These are phyloP conservation scores for Dysmachus trigonus DNA, from an alignment of 2,888 invertebrate genomes.

Conservation along the genomic window DNA sequence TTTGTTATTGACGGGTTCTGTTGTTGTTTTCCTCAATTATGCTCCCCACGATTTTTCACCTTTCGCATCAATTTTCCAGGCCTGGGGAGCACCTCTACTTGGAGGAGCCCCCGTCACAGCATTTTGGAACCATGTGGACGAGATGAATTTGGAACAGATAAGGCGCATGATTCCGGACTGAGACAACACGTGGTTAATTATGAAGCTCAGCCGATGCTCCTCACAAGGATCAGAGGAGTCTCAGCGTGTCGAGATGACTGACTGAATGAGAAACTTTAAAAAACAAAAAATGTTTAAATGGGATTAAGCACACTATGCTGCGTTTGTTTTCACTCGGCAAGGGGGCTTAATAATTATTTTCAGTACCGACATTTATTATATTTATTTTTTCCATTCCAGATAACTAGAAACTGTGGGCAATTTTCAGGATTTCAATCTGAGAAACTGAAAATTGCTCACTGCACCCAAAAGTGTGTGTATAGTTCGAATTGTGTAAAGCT, in stretches of 20 bases:
- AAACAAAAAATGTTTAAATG: not conserved
- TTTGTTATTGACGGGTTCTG: conserved; percentile 6
- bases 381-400: not conserved
- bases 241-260: not conserved
- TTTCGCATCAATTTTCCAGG: conserved; percentile 8
- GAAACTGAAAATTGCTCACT: not conserved
- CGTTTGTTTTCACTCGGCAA: not conserved
- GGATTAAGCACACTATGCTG: not conserved
- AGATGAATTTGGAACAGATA: conserved; percentile 2
- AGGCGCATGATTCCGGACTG: not conserved
- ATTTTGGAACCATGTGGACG: not conserved
- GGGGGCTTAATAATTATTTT: not conserved
- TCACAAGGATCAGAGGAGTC: not conserved
- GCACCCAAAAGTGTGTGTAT: not conserved
- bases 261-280: not conserved
- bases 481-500: not conserved
- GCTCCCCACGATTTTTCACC: conserved; percentile 24
- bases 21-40: conserved; percentile 30
- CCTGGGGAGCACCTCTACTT: not conserved
- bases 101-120: not conserved
- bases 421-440: not conserved
- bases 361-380: not conserved
- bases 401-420: not conserved
- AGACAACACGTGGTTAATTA: conserved; percentile 26
- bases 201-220: not conserved